These are phyloP conservation scores for Syrphus vitripennis DNA, from an alignment of 2,888 invertebrate genomes.

Conservation along the genomic window DNA sequence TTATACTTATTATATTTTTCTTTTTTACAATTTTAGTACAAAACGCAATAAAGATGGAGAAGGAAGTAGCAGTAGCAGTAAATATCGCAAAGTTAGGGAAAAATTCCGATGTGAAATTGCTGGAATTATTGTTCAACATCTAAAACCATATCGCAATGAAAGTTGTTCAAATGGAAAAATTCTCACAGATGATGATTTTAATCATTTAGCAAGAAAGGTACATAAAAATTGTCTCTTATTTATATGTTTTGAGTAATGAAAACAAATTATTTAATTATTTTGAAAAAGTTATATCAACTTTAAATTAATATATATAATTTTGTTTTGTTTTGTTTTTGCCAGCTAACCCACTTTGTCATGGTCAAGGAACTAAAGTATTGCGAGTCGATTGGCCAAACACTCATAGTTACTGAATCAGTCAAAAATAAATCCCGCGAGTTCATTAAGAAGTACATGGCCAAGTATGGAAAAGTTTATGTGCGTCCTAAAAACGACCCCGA, in stretches of 20 bases:
- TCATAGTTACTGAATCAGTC: slow-evolving; percentile 83
- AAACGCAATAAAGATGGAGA: slow-evolving; percentile 73
- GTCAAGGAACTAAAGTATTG: slow-evolving; percentile 97
- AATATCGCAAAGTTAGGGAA: slow-evolving; percentile 91
- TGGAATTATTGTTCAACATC: slow-evolving; percentile 90
- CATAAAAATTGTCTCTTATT: slow-evolving; percentile 9
- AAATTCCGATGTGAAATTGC: slow-evolving; percentile 91
- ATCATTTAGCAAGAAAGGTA: slow-evolving; percentile 96
- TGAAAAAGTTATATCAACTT: background rate
- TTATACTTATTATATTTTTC: no score
- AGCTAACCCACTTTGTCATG: slow-evolving; percentile 98
- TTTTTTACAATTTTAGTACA: slow-evolving; percentile 56
- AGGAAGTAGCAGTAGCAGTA: slow-evolving; percentile 75
- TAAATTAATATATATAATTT: background rate
- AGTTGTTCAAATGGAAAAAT: slow-evolving; percentile 93
- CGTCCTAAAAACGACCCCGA: slow-evolving; percentile 76
- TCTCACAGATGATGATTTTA: slow-evolving; percentile 94
- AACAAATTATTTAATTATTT: background rate
- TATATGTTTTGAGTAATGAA: no score
- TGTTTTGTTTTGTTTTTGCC: slow-evolving; percentile 75
- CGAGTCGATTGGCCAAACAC: slow-evolving; percentile 82
- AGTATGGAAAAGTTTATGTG: slow-evolving; percentile 88
- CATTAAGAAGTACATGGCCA: slow-evolving; percentile 97
- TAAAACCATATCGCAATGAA: slow-evolving; percentile 93
- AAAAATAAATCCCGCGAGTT: slow-evolving; percentile 97